These are phyloP conservation scores for Linurgus olivaceus DNA, from an alignment of 2,797 vertebrate genomes.

Conservation along the genomic window DNA sequence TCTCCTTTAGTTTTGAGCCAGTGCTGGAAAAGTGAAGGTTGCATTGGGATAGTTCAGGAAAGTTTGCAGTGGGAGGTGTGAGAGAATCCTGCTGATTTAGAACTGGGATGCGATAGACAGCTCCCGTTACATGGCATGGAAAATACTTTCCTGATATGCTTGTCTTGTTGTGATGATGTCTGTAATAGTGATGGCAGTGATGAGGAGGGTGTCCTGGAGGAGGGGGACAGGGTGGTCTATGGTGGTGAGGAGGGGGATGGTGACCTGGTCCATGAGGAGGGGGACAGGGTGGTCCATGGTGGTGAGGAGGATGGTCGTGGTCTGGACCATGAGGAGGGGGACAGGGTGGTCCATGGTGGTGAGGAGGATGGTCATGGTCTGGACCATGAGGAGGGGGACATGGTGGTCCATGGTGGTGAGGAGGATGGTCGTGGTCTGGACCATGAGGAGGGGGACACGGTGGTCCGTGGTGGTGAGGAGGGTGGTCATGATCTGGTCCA, in stretches of 20 bases:
- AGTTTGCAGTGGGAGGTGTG: conserved; percentile 56
- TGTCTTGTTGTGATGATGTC: background rate
- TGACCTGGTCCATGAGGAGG: background rate
- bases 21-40: background rate
- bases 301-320: rapidly evolving
- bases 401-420: background rate
- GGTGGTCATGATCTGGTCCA: background rate
- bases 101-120: conserved; percentile 53
- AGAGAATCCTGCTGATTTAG: conserved; percentile 53
- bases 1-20: background rate
- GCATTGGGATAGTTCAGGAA: background rate
- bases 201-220: background rate
- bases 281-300: background rate
- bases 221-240: background rate
- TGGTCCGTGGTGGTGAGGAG: background rate
- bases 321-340: background rate
- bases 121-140: background rate
- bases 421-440: background rate
- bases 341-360: background rate
- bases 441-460: background rate
- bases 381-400: background rate
- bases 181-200: background rate
- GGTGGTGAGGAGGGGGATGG: background rate
- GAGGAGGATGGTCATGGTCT: rapidly evolving
- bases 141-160: background rate